phyloP scores from a whole-genome alignment of 2,113 vertebrate genomes.

The Gobio gobio region DNA sequence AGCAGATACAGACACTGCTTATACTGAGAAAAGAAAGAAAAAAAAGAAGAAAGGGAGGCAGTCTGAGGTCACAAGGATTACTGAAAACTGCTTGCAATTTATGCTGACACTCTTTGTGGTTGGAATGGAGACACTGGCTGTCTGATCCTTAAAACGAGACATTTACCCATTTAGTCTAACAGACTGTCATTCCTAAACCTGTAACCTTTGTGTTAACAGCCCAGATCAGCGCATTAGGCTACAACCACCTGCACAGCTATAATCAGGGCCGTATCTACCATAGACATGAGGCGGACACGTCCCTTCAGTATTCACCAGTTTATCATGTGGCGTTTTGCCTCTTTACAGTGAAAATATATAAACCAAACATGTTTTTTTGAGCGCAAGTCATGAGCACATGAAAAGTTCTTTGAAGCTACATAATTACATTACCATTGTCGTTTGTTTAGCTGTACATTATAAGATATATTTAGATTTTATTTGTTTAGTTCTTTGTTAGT shows the following conservation, averaged over 20 bases:
- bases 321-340: neutral
- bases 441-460: neutral
- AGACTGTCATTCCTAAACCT: constrained; percentile 15
- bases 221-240: neutral
- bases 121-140: constrained; percentile 56
- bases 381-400: neutral
- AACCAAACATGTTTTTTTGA: neutral
- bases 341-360: neutral
- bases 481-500: constrained; percentile 33
- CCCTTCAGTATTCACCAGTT: neutral
- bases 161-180: neutral
- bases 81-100: constrained; percentile 65
- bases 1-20: neutral
- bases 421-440: neutral
- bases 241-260: constrained; percentile 10
- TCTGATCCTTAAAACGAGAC: constrained; percentile 49
- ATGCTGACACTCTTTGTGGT: constrained; percentile 62
- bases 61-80: constrained; percentile 65
- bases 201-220: constrained; percentile 19
- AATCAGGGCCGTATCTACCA: neutral
- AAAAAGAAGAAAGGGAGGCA: constrained; percentile 51
- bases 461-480: constrained; percentile 48
- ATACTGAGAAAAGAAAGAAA: neutral
- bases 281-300: neutral
- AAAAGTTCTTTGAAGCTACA: constrained; percentile 29